phyloP scores from a whole-genome alignment of 2,797 vertebrate species.

The Acipenser transmontanus region DNA sequence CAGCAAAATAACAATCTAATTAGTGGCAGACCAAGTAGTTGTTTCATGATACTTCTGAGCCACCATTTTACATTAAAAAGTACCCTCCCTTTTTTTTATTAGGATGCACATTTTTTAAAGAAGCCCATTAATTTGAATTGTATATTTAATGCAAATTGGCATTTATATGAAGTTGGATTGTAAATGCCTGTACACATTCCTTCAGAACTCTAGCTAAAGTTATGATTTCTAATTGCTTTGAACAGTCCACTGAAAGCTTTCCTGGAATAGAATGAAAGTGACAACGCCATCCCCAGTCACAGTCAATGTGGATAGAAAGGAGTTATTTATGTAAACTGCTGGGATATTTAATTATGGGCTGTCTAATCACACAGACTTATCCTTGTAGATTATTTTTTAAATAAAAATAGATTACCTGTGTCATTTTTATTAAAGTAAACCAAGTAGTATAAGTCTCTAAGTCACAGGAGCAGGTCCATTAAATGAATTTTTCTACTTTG shows the following conservation, averaged over 20 bases:
- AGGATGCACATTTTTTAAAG: too few relatives aligned
- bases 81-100: too few relatives aligned
- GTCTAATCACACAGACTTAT: not conserved
- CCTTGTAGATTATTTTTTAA: not conserved
- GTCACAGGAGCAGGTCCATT: too few relatives aligned
- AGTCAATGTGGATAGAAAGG: not conserved
- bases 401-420: too few relatives aligned
- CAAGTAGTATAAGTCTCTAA: too few relatives aligned
- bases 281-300: not conserved
- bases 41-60: too few relatives aligned
- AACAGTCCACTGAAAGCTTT: conserved; percentile 5
- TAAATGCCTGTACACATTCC: conserved; percentile 12
- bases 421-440: too few relatives aligned
- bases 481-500: too few relatives aligned
- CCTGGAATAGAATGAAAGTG: conserved; percentile 3
- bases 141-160: conserved; percentile 11
- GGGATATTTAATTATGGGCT: conserved; percentile 8
- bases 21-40: too few relatives aligned
- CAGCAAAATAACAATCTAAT: too few relatives aligned
- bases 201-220: conserved; percentile 7
- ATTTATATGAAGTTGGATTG: conserved; percentile 14
- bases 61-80: too few relatives aligned
- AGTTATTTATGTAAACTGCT: not conserved
- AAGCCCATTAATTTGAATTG: conserved; percentile 11
- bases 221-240: conserved; percentile 10